phyloP scores from a whole-genome alignment of 2,797 vertebrate genomes.

The Scolopax bukidnonensis region DNA sequence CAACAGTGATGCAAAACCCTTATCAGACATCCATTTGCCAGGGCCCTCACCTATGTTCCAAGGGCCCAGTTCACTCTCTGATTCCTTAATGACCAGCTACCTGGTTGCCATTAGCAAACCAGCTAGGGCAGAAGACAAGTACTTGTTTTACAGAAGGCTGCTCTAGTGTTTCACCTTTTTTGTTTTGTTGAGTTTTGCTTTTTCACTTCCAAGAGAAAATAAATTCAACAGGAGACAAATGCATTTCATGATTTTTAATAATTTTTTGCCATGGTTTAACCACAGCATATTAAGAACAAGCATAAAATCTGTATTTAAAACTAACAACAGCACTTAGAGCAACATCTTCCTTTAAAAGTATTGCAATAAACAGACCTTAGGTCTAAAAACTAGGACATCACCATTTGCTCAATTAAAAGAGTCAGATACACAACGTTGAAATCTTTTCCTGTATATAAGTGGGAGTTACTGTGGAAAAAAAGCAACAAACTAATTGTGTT shows the following conservation, averaged over 20 bases:
- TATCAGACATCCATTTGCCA: rapidly evolving
- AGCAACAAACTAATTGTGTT: constrained; percentile 69
- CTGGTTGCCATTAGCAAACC: background rate
- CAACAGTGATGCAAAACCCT: background rate
- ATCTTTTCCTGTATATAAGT: constrained; percentile 77
- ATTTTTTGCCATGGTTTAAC: constrained; percentile 90
- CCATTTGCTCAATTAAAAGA: constrained; percentile 88
- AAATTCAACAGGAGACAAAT: constrained; percentile 60
- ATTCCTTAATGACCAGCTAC: background rate
- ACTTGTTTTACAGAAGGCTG: background rate
- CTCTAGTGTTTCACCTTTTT: background rate
- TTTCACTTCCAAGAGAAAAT: background rate
- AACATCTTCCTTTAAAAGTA: constrained; percentile 93
- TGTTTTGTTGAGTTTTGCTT: background rate
- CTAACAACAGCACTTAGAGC: constrained; percentile 96
- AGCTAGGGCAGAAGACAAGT: background rate
- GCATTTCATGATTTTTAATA: constrained; percentile 93
- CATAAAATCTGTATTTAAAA: constrained; percentile 93
- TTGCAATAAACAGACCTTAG: constrained; percentile 93
- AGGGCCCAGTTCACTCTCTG: background rate
- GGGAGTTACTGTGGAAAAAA: constrained; percentile 70
- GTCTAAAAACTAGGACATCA: constrained; percentile 92
- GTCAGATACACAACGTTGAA: constrained; percentile 85
- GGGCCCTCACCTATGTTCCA: background rate
- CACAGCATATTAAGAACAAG: constrained; percentile 93